Conservation (phyloP, 2,797 vertebrate genomes). For the Micrastur ruficollis region DNA sequence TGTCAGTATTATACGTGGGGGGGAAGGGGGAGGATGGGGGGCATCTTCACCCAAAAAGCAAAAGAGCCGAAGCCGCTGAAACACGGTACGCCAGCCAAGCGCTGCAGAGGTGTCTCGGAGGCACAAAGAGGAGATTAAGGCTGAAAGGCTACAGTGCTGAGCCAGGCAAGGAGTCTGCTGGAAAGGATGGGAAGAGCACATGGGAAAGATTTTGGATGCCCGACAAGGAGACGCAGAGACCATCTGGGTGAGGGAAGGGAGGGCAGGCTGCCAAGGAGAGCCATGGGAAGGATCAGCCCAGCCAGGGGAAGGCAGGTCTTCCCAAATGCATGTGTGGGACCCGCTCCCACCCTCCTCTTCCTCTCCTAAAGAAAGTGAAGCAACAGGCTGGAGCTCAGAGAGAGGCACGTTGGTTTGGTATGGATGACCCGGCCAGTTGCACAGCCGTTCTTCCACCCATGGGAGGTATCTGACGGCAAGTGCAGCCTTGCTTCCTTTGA, state of each 20-base stretch:
- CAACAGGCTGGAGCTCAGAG: neutral
- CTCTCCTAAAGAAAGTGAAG: neutral
- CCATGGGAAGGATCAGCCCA: neutral
- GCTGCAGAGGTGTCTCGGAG: neutral
- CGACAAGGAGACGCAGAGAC: conserved; percentile 8
- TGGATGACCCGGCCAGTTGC: neutral
- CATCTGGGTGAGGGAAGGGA: conserved; percentile 31
- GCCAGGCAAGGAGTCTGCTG: neutral
- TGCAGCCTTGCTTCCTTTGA: neutral
- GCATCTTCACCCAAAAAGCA: neutral
- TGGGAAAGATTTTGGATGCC: neutral
- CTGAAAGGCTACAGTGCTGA: neutral
- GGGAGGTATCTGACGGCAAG: neutral
- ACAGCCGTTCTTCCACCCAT: neutral
- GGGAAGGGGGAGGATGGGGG: too few relatives aligned
- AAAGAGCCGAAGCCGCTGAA: neutral
- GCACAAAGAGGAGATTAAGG: conserved; percentile 45
- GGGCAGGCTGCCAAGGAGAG: conserved; percentile 19
- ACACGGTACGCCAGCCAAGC: neutral
- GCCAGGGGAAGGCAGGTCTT: neutral
- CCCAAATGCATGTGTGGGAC: neutral
- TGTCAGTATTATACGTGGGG: neutral
- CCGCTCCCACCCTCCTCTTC: neutral
- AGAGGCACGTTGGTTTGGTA: fast-evolving
- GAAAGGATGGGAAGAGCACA: neutral